Percentiles rank a stretch among this genome's conserved stretches.
Evolutionary conservation across 2,888 invertebrate species (phyloP).

Genomic region (Atrina japonica): DNA sequence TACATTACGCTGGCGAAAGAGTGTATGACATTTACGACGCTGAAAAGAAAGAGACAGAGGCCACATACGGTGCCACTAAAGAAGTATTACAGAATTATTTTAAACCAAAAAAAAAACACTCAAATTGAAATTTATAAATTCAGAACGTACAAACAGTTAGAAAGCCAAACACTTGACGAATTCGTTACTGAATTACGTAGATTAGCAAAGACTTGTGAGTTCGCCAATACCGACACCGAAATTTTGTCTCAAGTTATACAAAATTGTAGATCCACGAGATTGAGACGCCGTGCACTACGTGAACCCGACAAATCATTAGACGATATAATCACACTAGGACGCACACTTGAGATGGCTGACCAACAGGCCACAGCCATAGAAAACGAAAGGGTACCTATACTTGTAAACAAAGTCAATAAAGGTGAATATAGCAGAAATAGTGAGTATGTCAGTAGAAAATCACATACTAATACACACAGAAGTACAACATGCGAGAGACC

Average conservation of each 20-base stretch:
- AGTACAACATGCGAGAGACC: too few relatives aligned
- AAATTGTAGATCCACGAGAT: slow-evolving; percentile 47
- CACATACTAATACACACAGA: not conserved
- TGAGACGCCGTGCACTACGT: slow-evolving; percentile 48
- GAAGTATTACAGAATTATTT: slow-evolving; percentile 42
- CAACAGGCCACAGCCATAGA: slow-evolving; percentile 48
- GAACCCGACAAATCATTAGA: slow-evolving; percentile 36
- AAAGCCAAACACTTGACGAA: slow-evolving; percentile 48
- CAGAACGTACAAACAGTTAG: slow-evolving; percentile 44
- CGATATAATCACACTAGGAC: slow-evolving; percentile 36
- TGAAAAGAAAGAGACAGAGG: slow-evolving; percentile 30
- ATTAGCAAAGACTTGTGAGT: slow-evolving; percentile 45
- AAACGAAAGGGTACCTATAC: slow-evolving; percentile 26
- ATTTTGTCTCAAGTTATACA: slow-evolving; percentile 51
- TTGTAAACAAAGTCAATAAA: not conserved
- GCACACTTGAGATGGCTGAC: slow-evolving; percentile 45
- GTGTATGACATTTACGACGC: slow-evolving; percentile 49
- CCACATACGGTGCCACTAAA: slow-evolving; percentile 38
- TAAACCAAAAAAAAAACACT: slow-evolving; percentile 42
- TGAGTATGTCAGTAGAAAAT: not conserved
- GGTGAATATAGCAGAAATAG: not conserved
- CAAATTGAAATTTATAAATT: slow-evolving; percentile 53
- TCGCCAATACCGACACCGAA: slow-evolving; percentile 39
- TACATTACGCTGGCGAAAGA: slow-evolving; percentile 48
- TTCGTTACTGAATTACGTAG: slow-evolving; percentile 50